Conservation (phyloP, 2,888 invertebrate species). For the Nemotelus nigrinus region DNA sequence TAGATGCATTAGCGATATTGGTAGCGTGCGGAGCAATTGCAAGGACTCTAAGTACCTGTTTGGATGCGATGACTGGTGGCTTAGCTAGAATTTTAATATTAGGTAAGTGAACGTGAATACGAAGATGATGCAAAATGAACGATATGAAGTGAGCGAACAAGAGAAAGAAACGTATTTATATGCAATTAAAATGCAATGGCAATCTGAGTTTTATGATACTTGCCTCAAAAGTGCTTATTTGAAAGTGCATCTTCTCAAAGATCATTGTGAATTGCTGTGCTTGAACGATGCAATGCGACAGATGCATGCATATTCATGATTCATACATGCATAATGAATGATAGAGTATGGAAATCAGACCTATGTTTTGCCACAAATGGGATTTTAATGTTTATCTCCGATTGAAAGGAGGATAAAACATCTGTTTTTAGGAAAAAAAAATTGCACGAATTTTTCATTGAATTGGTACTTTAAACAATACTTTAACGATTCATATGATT, state of each 20-base stretch:
- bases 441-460: too few species aligned
- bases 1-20: conserved; percentile 67
- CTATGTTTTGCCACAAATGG: too few species aligned
- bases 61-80: conserved; percentile 69
- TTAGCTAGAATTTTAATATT: conserved; percentile 68
- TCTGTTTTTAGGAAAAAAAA: too few species aligned
- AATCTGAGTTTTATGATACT: not conserved
- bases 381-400: too few species aligned
- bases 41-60: conserved; percentile 68
- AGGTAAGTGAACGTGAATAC: conserved; percentile 57
- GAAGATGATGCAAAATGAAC: not conserved
- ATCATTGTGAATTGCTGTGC: not conserved
- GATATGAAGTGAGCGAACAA: not conserved
- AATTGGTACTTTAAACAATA: too few species aligned
- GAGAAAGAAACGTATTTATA: not conserved
- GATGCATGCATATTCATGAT: not conserved
- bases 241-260: not conserved
- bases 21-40: conserved; percentile 68
- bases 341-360: too few species aligned
- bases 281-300: conserved; percentile 16
- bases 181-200: not conserved
- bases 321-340: too few species aligned
- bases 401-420: too few species aligned
- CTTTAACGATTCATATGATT: too few species aligned
- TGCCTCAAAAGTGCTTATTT: not conserved